Percentiles rank a stretch among this genome's conserved stretches.
These are phyloP conservation scores for Sphaeramia orbicularis DNA, from an alignment of 2,797 vertebrate species.

Conservation along the genomic window DNA sequence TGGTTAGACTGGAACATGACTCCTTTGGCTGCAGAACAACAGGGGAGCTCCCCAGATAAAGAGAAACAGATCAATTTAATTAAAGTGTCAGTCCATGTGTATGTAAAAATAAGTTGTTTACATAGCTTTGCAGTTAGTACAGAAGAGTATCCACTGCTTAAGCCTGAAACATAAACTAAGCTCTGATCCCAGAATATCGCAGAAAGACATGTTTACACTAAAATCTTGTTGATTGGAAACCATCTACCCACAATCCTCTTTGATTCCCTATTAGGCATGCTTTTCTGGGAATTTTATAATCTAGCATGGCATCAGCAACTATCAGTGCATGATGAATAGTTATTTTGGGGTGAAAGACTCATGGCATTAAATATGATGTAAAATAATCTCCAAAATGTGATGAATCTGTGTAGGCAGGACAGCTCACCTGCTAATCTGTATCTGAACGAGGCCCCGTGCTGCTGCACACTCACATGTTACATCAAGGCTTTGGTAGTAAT, in stretches of 20 bases:
- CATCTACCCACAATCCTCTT: slow-evolving; percentile 14
- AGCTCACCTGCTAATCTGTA: slow-evolving; percentile 32
- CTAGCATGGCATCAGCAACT: not conserved
- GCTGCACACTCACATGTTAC: slow-evolving; percentile 46
- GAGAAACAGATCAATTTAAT: not conserved
- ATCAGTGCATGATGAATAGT: slow-evolving; percentile 3
- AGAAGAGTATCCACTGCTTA: not conserved
- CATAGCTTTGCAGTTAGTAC: not conserved
- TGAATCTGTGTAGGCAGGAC: slow-evolving; percentile 5
- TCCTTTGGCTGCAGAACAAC: not conserved
- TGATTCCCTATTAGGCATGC: slow-evolving; percentile 2
- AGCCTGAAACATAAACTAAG: slow-evolving; percentile 1
- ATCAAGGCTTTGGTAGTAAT: slow-evolving; percentile 57
- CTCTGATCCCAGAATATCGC: slow-evolving; percentile 6
- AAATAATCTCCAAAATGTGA: slow-evolving; percentile 39
- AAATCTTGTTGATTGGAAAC: slow-evolving; percentile 21
- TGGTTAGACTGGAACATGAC: slow-evolving; percentile 16
- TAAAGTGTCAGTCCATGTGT: not conserved
- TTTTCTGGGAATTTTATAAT: slow-evolving; percentile 6
- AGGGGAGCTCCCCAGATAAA: not conserved
- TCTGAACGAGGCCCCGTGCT: not conserved
- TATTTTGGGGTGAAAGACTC: not conserved
- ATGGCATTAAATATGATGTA: slow-evolving; percentile 15
- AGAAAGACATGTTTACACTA: slow-evolving; percentile 20
- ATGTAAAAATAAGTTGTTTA: not conserved